Evolutionary conservation across 2,113 vertebrate species (phyloP).

Genomic region (Balaenoptera acutorostrata): DNA sequence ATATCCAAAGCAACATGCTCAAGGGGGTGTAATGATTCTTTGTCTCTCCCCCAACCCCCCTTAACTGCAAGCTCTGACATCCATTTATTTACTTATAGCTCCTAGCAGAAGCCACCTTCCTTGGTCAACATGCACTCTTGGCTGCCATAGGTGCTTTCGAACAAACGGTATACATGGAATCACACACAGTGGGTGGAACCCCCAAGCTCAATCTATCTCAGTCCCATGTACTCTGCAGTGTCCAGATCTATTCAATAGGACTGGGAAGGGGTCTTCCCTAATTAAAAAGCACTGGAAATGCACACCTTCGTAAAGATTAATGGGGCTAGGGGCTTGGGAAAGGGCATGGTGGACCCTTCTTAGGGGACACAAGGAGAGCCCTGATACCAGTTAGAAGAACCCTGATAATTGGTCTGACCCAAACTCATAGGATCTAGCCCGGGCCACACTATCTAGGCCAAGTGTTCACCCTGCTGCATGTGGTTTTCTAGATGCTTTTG

Average conservation of each 20-base stretch:
- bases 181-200: not conserved
- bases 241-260: not conserved
- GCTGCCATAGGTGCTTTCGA: not conserved
- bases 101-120: conserved; percentile 38
- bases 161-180: conserved; percentile 23
- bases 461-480: not conserved
- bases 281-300: not conserved
- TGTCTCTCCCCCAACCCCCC: not conserved
- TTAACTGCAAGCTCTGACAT: conserved; percentile 55
- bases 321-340: not conserved
- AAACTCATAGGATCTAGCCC: not conserved
- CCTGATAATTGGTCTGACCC: not conserved
- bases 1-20: conserved; percentile 55
- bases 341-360: not conserved
- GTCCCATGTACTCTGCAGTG: not conserved
- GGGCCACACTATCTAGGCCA: not conserved
- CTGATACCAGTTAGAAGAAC: not conserved
- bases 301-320: not conserved
- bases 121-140: conserved; percentile 15
- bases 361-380: not conserved
- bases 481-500: not conserved
- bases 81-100: conserved; percentile 59
- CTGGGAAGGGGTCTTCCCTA: not conserved
- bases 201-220: not conserved
- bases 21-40: conserved; percentile 46